phyloP scores from a whole-genome alignment of 2,113 vertebrate genomes.

The Psilopogon haemacephalus region DNA sequence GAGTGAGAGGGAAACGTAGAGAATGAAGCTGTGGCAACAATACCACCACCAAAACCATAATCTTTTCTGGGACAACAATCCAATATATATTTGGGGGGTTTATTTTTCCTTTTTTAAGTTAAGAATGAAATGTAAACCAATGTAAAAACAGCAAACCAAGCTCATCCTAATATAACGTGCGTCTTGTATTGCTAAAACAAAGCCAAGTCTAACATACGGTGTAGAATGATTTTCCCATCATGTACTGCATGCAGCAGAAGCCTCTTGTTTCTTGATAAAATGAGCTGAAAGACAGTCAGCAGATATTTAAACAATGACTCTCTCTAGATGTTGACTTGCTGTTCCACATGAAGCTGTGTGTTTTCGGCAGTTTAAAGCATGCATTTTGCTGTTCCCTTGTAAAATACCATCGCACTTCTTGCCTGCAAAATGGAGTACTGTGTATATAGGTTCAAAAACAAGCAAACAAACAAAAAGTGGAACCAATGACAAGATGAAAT shows the following conservation, averaged over 20 bases:
- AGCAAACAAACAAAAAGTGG: constrained; percentile 53
- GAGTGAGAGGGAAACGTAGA: constrained; percentile 20
- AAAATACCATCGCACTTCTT: constrained; percentile 80
- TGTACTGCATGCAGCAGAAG: constrained; percentile 84
- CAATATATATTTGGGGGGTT: constrained; percentile 76
- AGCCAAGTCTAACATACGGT: constrained; percentile 67
- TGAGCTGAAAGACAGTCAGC: constrained; percentile 84
- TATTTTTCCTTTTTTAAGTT: constrained; percentile 82
- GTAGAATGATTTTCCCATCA: constrained; percentile 74
- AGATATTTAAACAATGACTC: constrained; percentile 72
- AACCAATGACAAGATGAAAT: constrained; percentile 55
- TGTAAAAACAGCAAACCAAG: constrained; percentile 72
- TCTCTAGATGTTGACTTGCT: constrained; percentile 72
- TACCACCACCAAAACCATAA: not conserved
- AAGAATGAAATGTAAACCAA: constrained; percentile 79
- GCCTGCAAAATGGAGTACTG: constrained; percentile 75
- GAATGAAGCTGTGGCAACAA: constrained; percentile 24
- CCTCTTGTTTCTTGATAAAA: constrained; percentile 83
- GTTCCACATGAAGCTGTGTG: constrained; percentile 78
- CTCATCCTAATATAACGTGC: constrained; percentile 78
- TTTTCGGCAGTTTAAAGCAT: constrained; percentile 83
- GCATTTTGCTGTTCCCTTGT: constrained; percentile 83
- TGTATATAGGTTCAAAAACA: constrained; percentile 80
- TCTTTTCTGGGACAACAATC: constrained; percentile 81
- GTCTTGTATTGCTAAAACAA: constrained; percentile 79